Evolutionary conservation across 2,797 vertebrate genomes (phyloP).

Genomic region (Muscicapa striata): DNA sequence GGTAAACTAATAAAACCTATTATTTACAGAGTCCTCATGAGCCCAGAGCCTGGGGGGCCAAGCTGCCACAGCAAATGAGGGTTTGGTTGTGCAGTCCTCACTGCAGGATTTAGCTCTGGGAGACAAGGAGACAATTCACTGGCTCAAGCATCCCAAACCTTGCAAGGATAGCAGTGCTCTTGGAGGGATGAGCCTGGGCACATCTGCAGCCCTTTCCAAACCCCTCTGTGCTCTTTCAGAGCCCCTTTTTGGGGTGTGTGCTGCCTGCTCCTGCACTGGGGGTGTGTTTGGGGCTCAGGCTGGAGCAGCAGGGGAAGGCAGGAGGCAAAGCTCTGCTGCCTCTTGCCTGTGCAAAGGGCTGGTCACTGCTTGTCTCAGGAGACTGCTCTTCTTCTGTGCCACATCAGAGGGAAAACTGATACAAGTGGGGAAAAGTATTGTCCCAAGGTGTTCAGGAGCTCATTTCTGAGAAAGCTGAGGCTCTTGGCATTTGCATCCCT

Average conservation of each 20-base stretch:
- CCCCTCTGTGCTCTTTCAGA: not conserved
- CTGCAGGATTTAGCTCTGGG: not conserved
- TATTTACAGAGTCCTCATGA: conserved; percentile 35
- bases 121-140: not conserved
- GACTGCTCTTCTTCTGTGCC: not conserved
- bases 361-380: not conserved
- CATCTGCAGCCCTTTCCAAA: not conserved
- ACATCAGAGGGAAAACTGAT: not conserved
- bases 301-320: conserved; percentile 17
- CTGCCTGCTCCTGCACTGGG: not conserved
- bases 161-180: not conserved
- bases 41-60: not conserved
- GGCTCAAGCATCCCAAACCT: not conserved
- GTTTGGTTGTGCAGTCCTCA: not conserved
- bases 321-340: conserved; percentile 1
- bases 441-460: not conserved
- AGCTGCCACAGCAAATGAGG: not conserved
- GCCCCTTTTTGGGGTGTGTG: not conserved
- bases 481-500: not conserved
- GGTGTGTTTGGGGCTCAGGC: not conserved
- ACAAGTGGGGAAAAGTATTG: not conserved
- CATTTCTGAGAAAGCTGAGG: not conserved
- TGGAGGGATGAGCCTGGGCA: not conserved
- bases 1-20: conserved; percentile 40
- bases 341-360: not conserved